Base-by-base conservation (phyloP, 92 coral and sea anemone genomes). In the Zoanthus sociatus region DNA sequence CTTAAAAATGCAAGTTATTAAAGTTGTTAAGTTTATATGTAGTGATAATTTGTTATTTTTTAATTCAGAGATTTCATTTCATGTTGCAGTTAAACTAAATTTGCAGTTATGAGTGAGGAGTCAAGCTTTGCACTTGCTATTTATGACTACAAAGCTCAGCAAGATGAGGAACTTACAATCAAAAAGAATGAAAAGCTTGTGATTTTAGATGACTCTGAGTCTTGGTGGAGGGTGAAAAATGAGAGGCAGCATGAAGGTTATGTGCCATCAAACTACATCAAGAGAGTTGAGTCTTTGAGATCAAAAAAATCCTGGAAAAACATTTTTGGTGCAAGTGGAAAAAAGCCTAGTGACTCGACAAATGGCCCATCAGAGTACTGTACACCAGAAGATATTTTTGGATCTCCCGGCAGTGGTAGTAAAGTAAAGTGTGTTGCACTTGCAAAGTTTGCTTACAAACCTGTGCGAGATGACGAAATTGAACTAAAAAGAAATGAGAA, bases 171-270 rank as follows among this genome's bases (percentile, higher is more conserved):
- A 79, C 92, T 95, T 18, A 89, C 97, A 18, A 94, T 95, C 66
- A 96, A 89, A 86, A 96, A 96, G 84, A 95, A 87, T 78, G 98
- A 79, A 31, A 71, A 17, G 10, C 47, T 71, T 13, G 37, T 71
- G 11, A 20, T 32, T 32, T 13, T 32, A 6, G 32, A 13, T 33
- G 51, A 71, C 50, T 71, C 95, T 51, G 95, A 90, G 82, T 89
- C 97, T 30, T 97, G 99, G 99, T 97, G 99, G 99, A 90, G 89
- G 68, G 99, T 97, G 1, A 92, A 93, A 71, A 97, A 97, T 89
- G 95, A 96, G n/a, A 90, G 73, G 13, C 93, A 81, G 1, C 93
- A 88, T 71, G 90, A 91, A 9, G 99, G 99, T 1, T 96, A 92
- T 83, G 99, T 97, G n/a, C 99, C 99, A 0, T 97, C 99, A 45